phyloP scores from a whole-genome alignment of 2,797 vertebrate species.

The Botia kubotai region DNA sequence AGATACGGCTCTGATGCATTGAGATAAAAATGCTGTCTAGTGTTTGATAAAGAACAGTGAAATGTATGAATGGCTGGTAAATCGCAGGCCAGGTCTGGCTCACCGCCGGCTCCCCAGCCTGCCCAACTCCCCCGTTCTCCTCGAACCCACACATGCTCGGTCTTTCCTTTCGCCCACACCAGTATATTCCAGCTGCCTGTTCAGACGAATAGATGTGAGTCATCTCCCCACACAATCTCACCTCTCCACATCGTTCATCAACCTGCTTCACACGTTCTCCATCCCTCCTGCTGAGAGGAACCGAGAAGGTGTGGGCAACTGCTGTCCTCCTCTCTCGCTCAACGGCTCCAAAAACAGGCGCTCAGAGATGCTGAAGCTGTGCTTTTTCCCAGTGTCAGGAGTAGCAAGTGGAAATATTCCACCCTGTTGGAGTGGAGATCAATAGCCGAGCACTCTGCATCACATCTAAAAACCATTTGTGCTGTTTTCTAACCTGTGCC shows the following conservation, averaged over 20 bases:
- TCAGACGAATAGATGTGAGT: slow-evolving; percentile 48
- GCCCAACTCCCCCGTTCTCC: slow-evolving; percentile 5
- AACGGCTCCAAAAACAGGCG: slow-evolving; percentile 19
- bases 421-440: slow-evolving; percentile 38
- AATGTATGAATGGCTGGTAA: slow-evolving; percentile 31
- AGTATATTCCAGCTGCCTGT: slow-evolving; percentile 43
- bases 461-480: slow-evolving; percentile 43
- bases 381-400: neutral
- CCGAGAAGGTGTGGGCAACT: slow-evolving; percentile 43
- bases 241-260: slow-evolving; percentile 53
- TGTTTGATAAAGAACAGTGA: slow-evolving; percentile 18
- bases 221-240: slow-evolving; percentile 54
- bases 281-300: slow-evolving; percentile 38
- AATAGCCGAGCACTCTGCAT: slow-evolving; percentile 47
- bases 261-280: slow-evolving; percentile 55
- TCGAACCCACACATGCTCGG: neutral
- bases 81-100: neutral
- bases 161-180: slow-evolving; percentile 41
- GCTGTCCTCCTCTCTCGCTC: slow-evolving; percentile 37
- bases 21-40: neutral
- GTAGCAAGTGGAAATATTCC: slow-evolving; percentile 3
- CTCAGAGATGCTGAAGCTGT: slow-evolving; percentile 9
- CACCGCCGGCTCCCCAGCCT: neutral
- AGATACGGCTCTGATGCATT: neutral
- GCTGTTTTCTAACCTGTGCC: slow-evolving; percentile 36